Percentiles rank a stretch among this genome's conserved stretches.
Evolutionary conservation across 2,797 vertebrate genomes (phyloP).

Genomic region (Chiloscyllium punctatum): DNA sequence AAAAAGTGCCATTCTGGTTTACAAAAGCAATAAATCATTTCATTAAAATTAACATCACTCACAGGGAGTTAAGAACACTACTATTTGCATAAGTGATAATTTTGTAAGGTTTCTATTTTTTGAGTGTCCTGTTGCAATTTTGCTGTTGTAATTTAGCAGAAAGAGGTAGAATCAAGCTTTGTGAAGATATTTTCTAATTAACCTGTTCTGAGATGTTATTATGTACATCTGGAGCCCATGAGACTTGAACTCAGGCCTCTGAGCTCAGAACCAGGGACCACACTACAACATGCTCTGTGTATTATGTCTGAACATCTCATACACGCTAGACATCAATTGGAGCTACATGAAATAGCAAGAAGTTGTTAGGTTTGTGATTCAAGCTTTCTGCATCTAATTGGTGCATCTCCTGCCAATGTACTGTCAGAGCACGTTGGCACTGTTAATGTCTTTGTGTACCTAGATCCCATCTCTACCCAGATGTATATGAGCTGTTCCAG

Average conservation of each 20-base stretch:
- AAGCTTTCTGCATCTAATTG: no score
- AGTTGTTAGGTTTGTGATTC: not conserved
- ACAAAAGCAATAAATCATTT: not conserved
- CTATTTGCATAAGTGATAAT: not conserved
- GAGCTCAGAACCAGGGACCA: no score
- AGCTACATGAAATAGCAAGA: not conserved
- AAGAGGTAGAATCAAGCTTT: not conserved
- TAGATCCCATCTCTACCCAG: no score
- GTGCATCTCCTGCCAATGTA: no score
- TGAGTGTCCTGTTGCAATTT: not conserved
- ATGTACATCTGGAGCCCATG: no score
- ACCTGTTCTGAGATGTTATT: no score
- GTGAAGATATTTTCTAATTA: not conserved
- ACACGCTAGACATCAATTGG: not conserved
- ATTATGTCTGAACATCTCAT: not conserved
- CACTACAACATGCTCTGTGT: not conserved
- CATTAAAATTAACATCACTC: not conserved
- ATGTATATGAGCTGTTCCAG: no score
- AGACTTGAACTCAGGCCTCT: no score
- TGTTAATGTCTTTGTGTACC: no score
- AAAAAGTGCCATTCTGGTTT: not conserved
- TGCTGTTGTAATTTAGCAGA: not conserved
- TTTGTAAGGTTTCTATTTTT: not conserved
- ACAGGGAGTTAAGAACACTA: not conserved
- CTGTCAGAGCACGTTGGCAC: no score